Evolutionary conservation across 2,888 invertebrate genomes (phyloP).

Genomic region (Calameuta idolon): DNA sequence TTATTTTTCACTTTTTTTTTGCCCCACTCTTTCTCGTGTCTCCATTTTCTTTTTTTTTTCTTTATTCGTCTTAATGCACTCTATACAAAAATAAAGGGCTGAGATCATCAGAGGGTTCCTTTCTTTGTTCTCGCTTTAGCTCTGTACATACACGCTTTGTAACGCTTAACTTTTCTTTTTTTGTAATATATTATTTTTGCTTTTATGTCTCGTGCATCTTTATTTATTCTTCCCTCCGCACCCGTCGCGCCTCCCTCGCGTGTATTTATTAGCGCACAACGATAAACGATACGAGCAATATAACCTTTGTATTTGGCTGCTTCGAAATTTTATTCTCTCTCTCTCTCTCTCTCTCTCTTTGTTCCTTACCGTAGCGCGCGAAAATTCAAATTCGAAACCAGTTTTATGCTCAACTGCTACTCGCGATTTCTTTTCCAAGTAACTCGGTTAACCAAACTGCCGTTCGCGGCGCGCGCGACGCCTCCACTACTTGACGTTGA

Average conservation of each 20-base stretch:
- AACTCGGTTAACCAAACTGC: not conserved
- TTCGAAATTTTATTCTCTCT: constrained; percentile 32
- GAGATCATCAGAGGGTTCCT: constrained; percentile 57
- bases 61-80: constrained; percentile 49
- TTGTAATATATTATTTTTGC: not conserved
- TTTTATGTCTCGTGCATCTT: not conserved
- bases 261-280: not conserved
- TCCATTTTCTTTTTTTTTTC: constrained; percentile 24
- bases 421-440: not conserved
- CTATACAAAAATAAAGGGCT: constrained; percentile 65
- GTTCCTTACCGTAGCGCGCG: constrained; percentile 19
- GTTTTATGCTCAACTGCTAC: not conserved
- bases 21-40: constrained; percentile 24
- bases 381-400: not conserved
- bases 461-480: not conserved
- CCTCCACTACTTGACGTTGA: not conserved
- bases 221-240: not conserved
- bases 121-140: constrained; percentile 29
- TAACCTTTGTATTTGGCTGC: constrained; percentile 29
- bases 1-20: constrained; percentile 29
- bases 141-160: constrained; percentile 37
- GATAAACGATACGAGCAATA: not conserved
- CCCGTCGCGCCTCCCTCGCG: not conserved
- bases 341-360: too few relatives aligned
- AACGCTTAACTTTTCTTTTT: not conserved